Evolutionary conservation across 2,888 invertebrate species (phyloP).

Genomic region (Xestia rhomboidea): DNA sequence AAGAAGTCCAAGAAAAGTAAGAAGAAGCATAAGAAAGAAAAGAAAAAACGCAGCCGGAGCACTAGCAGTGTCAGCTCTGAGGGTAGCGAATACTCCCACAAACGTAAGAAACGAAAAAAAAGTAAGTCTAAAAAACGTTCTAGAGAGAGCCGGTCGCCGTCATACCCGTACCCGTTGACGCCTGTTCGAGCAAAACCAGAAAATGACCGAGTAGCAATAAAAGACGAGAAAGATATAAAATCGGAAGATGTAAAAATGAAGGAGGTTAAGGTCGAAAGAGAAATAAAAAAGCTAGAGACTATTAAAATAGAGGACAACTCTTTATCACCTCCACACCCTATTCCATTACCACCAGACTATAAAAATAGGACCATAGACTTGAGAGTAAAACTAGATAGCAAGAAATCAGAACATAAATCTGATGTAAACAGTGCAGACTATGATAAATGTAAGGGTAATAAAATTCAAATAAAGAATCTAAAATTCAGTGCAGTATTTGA

Average conservation of each 20-base stretch:
- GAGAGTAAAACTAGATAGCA: slow-evolving; percentile 77
- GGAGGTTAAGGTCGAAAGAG: slow-evolving; percentile 69
- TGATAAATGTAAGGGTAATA: slow-evolving; percentile 89
- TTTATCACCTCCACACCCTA: slow-evolving; percentile 77
- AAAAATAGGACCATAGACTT: slow-evolving; percentile 72
- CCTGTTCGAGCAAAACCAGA: slow-evolving; percentile 78
- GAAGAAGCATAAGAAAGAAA: slow-evolving; percentile 92
- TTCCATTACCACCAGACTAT: slow-evolving; percentile 80
- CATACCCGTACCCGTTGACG: slow-evolving; percentile 74
- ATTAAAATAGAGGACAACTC: slow-evolving; percentile 75
- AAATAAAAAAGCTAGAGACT: slow-evolving; percentile 64
- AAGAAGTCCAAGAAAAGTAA: slow-evolving; percentile 90
- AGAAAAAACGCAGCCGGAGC: slow-evolving; percentile 86
- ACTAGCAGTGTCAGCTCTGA: slow-evolving; percentile 85
- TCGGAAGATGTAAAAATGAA: slow-evolving; percentile 66
- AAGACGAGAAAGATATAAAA: slow-evolving; percentile 72
- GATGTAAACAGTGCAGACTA: slow-evolving; percentile 74
- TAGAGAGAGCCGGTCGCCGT: slow-evolving; percentile 75
- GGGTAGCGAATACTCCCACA: slow-evolving; percentile 88
- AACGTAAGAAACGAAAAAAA: slow-evolving; percentile 91
- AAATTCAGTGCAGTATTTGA: slow-evolving; percentile 93
- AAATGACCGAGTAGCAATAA: slow-evolving; percentile 66
- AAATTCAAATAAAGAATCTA: slow-evolving; percentile 93
- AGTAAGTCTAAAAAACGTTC: slow-evolving; percentile 82
- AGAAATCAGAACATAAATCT: slow-evolving; percentile 69